Evolutionary conservation across 2,888 invertebrate genomes (phyloP), one percentile per base, ranked within the genome.

Genomic region (Volucella zonaria): DNA sequence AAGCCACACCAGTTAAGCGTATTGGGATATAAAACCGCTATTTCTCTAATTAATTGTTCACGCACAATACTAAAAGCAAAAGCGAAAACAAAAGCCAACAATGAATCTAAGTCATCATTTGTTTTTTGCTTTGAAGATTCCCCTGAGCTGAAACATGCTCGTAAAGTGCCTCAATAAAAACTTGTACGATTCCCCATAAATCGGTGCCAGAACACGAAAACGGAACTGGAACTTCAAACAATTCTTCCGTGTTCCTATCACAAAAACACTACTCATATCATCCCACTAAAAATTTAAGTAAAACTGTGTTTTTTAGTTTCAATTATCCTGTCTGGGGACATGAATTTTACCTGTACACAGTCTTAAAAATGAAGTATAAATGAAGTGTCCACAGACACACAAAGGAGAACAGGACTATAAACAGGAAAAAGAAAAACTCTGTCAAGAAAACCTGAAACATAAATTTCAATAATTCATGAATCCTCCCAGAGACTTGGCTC

Each of bases 31-130:
- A 68, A 77, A 70, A 77, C 15, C 62, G 47, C 61, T 12, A 77
- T 77, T 68, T 43, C 42, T 47, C 77, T 77, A 77, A 77, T 70
- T 77, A 70, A 77, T 77, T 70, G 77, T 70, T 70, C 77, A 77
- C 77, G 70, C 77, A 77, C 43, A 62, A 49, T 56, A 56, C 62
- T 56, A 49, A 62, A 70, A 64, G 47, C 31, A 31, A 74, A 54
- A 70, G 47, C 54, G 47, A 1, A 47, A 23, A 68, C 59, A 43
- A 76, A 61, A 47, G 42, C 58, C 58, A 40, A 42, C 31, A 1
- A 31, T 40, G 10, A 42, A 52, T 54, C 42, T 14, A 38, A 47
- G 47, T n/a, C 31, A 31, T 6, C 31, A 31, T 6, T 31, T 31
- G 62, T 47, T 56, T 18, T 38, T 40, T 58, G 23, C 12, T 31